A percentile compares a stretch with the other conserved stretches of the same genome.
Evolutionary conservation across 2,888 invertebrate genomes (phyloP).

Genomic region (Macrophya alboannulata): DNA sequence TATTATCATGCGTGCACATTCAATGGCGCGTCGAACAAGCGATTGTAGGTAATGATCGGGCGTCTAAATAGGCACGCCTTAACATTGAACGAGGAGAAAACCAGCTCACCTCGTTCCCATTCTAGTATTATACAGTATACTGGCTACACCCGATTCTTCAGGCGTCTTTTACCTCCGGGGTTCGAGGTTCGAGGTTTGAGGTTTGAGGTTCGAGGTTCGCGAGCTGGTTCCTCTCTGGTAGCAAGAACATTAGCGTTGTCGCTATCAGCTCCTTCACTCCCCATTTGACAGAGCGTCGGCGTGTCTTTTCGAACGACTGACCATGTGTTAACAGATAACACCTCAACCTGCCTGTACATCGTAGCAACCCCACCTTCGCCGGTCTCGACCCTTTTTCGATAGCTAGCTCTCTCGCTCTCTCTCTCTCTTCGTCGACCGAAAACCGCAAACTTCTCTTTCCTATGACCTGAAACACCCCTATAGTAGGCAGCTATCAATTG

Average conservation of each 20-base stretch:
- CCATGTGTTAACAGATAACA: constrained; percentile 75
- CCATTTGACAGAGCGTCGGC: constrained; percentile 56
- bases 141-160: neutral
- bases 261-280: constrained; percentile 59
- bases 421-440: neutral
- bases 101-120: constrained; percentile 9
- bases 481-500: constrained; percentile 11
- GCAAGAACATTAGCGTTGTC: constrained; percentile 42
- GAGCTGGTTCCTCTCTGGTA: neutral
- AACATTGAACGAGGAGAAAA: neutral
- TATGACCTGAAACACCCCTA: neutral
- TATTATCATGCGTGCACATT: neutral
- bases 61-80: neutral
- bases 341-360: constrained; percentile 36
- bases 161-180: neutral
- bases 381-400: constrained; percentile 28
- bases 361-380: neutral
- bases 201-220: neutral
- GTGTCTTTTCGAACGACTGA: constrained; percentile 65
- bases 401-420: neutral
- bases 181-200: neutral
- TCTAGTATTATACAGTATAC: neutral
- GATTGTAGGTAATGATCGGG: neutral
- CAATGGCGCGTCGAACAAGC: constrained; percentile 31
- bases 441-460: neutral